Evolutionary conservation across 2,113 vertebrate species (phyloP).

Genomic region (Ictidomys tridecemlineatus): DNA sequence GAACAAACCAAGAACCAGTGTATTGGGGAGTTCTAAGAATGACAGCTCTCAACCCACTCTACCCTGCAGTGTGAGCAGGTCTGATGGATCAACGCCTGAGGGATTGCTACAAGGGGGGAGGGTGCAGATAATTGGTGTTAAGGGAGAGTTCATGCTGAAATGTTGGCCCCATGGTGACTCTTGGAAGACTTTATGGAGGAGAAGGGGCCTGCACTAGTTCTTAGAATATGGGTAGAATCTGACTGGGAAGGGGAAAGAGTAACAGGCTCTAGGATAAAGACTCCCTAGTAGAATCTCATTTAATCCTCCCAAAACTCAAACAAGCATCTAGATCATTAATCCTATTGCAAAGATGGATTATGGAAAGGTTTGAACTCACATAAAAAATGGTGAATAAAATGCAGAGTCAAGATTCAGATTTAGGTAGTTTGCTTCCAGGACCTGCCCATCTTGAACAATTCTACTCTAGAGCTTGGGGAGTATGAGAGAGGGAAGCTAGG

Average conservation of each 20-base stretch:
- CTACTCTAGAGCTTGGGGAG: not conserved
- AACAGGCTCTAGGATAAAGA: not conserved
- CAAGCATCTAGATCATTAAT: not conserved
- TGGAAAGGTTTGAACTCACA: not conserved
- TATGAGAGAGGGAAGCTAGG: not conserved
- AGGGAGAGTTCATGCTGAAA: not conserved
- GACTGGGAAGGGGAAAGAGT: not conserved
- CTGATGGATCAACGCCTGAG: not conserved
- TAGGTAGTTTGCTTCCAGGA: not conserved
- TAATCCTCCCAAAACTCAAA: not conserved
- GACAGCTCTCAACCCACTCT: not conserved
- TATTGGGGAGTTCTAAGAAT: not conserved
- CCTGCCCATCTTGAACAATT: not conserved
- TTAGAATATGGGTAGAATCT: not conserved
- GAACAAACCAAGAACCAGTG: not conserved
- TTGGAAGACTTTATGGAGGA: not conserved
- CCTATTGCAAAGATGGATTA: not conserved
- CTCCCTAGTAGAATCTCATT: not conserved
- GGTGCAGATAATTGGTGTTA: not conserved
- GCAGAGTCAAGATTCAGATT: not conserved
- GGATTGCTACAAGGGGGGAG: not conserved
- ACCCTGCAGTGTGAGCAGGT: not conserved
- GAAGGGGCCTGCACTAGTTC: not conserved
- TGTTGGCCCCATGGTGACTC: not conserved
- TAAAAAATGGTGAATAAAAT: not conserved